These are phyloP conservation scores for Lineus longissimus DNA, from an alignment of 1,140 invertebrate species.

Conservation along the genomic window DNA sequence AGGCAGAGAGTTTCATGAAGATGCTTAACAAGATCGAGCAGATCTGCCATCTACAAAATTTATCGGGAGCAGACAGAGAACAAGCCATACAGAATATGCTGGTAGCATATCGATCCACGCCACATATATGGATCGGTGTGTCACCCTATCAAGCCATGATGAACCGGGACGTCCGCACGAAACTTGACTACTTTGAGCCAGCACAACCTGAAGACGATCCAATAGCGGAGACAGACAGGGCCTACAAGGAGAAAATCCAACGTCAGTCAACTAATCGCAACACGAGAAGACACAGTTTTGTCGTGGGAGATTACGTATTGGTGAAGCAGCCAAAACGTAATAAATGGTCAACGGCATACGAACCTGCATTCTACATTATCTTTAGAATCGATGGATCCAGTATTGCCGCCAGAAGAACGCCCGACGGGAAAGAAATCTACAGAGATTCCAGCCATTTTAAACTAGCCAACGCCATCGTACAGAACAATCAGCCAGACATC, in stretches of 20 bases:
- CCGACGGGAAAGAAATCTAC: slow-evolving; percentile 6
- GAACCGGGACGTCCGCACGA: neutral
- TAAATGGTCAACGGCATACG: slow-evolving; percentile 9
- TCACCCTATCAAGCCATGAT: slow-evolving; percentile 9
- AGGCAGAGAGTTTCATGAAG: slow-evolving; percentile 19
- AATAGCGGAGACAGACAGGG: neutral
- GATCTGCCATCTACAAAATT: slow-evolving; percentile 7
- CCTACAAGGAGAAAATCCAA: neutral
- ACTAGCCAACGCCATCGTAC: slow-evolving; percentile 2
- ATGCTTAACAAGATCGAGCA: slow-evolving; percentile 14
- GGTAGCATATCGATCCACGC: slow-evolving; percentile 14
- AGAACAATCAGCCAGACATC: no score
- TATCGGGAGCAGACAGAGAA: no score
- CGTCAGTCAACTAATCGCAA: neutral
- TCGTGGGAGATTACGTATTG: slow-evolving; percentile 2
- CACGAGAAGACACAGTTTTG: slow-evolving; percentile 1
- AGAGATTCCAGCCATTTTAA: slow-evolving; percentile 8
- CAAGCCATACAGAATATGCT: slow-evolving; percentile 11
- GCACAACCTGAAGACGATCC: neutral
- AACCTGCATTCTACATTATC: slow-evolving; percentile 9
- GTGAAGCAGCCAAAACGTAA: neutral
- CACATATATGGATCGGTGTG: slow-evolving; percentile 14
- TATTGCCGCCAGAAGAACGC: slow-evolving; percentile 1
- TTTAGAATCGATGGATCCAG: slow-evolving; percentile 1
- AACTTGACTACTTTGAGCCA: neutral